These are phyloP conservation scores for Leptinotarsa juncta DNA, from an alignment of 2,888 invertebrate genomes.

Conservation along the genomic window DNA sequence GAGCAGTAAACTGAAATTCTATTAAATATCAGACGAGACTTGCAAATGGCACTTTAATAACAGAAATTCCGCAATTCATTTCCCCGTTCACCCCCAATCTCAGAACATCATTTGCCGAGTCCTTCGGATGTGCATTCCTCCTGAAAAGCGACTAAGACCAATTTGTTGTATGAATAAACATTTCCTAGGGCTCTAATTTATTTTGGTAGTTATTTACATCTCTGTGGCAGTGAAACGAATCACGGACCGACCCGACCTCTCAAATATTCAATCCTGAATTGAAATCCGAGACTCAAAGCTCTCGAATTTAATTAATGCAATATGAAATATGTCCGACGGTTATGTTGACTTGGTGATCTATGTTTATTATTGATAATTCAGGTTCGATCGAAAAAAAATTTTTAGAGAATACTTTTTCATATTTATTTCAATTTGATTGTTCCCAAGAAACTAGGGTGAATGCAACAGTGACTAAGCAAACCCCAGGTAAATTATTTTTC, in stretches of 20 bases:
- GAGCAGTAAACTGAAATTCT: neutral
- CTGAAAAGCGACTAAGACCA: conserved; percentile 22
- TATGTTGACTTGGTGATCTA: neutral
- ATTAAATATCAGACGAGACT: neutral
- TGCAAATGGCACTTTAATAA: conserved; percentile 17
- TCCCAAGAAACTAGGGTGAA: neutral
- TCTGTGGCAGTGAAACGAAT: conserved; percentile 15
- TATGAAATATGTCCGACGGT: neutral
- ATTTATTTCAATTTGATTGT: neutral
- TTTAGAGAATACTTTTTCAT: neutral
- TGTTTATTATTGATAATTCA: neutral
- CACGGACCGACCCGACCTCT: neutral
- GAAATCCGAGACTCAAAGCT: conserved; percentile 24
- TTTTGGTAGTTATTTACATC: conserved; percentile 25
- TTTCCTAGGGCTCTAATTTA: conserved; percentile 23
- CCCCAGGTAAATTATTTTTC: too few relatives aligned
- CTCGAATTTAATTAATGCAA: conserved; percentile 21
- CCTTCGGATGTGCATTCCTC: conserved; percentile 14
- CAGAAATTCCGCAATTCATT: conserved; percentile 9
- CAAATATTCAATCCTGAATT: conserved; percentile 21
- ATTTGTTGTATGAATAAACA: conserved; percentile 27
- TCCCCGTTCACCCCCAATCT: conserved; percentile 8
- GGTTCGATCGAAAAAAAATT: neutral
- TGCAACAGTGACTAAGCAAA: too few relatives aligned
- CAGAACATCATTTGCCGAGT: conserved; percentile 13